Conservation (phyloP, 53 echinoderm and acorn worm species). For the Echinarachnius parma region DNA sequence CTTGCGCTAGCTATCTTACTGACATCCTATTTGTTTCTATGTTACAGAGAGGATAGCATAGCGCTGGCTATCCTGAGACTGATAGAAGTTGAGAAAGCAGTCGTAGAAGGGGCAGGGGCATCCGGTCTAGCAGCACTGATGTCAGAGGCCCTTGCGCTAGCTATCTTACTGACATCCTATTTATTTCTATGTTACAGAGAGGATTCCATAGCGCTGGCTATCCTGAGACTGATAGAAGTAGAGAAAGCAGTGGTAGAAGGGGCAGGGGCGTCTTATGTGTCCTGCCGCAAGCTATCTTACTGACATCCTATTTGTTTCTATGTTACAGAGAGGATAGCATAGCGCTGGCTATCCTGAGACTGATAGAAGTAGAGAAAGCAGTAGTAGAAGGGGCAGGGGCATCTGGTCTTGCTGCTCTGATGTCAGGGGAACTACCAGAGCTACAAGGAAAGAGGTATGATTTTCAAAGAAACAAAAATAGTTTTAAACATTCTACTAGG, state of each 20-base stretch:
- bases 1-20: neutral
- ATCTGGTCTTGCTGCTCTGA: conserved; percentile 75
- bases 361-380: conserved; percentile 94
- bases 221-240: conserved; percentile 84
- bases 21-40: neutral
- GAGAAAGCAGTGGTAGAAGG: conserved; percentile 98
- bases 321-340: conserved; percentile 81
- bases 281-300: no score
- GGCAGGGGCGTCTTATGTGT: no score
- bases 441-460: conserved; percentile 92
- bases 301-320: no score
- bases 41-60: conserved; percentile 80
- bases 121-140: conserved; percentile 84
- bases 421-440: conserved; percentile 78
- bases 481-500: no score
- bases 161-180: no score
- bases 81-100: conserved; percentile 94
- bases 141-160: no score
- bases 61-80: conserved; percentile 87
- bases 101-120: conserved; percentile 95
- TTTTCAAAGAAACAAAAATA: no score
- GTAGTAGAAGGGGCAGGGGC: conserved; percentile 97
- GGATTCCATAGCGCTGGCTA: conserved; percentile 86
- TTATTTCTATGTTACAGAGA: no score
- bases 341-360: conserved; percentile 82